Evolutionary conservation across 2,113 vertebrate genomes (phyloP), one percentile per base, ranked within the genome.

Genomic region (Platichthys stellatus): DNA sequence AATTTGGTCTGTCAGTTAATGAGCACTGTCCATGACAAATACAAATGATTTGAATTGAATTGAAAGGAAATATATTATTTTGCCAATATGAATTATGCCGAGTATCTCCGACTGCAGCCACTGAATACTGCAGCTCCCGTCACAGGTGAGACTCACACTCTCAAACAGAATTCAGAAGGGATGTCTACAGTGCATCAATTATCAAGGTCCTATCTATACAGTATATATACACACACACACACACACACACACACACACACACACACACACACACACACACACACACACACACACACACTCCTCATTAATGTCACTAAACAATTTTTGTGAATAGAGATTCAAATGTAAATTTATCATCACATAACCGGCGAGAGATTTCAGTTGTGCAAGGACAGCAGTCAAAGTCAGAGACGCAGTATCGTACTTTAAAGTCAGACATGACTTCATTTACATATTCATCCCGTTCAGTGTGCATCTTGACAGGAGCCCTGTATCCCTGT

Each of bases 401-500:
- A 83, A 83, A 83, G 80, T 85, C 76, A 83, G 47, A 75, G 62
- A 72, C 20, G 11, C 28, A 45, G 67, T 2, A 28, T 71, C 28
- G 63, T 57, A 56, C 71, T 53, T 26, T 68, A 76, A 76, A 88
- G 69, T 60, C 59, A 66, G 59, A 28, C 51, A 72, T 54, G 59
- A 38, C 57, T 67, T 71, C 56, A 82, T 86, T 86, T 81, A 54
- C 74, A 78, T 88, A 75, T 71, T 83, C 47, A 70, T 72, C 72
- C 63, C 68, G 53, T 77, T 20, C 72, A 63, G 53, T 35, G n/a
- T 73, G 81, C 81, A 72, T 84, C 63, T 67, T 61, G 79, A 76
- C 76, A 62, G 65, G 78, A 69, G 81, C 49, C 63, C 26, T 2
- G 69, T 66, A 64, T 53, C 74, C 70, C 53, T 38, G 74, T 58